A percentile compares a stretch with the other conserved stretches of the same genome.
Evolutionary conservation across 2,888 invertebrate species (phyloP).

Genomic region (Onthophagus sagittarius): DNA sequence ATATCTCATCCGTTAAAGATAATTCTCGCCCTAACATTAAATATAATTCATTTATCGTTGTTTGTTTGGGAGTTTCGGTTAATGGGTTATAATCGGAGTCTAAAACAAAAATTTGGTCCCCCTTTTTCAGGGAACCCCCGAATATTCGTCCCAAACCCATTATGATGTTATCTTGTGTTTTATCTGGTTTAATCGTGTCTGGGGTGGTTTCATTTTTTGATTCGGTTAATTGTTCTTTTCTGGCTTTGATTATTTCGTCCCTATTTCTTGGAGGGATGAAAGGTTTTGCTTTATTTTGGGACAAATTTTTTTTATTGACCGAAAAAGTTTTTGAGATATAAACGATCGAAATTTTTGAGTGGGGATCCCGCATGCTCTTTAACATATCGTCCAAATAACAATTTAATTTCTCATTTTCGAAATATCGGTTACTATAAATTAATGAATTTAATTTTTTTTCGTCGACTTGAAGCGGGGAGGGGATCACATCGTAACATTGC

Average conservation of each 20-base stretch:
- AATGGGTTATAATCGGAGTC: conserved; percentile 84
- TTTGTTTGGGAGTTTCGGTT: conserved; percentile 50
- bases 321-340: conserved; percentile 90
- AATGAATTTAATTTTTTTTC: conserved; percentile 78
- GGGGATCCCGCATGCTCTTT: conserved; percentile 35
- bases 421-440: conserved; percentile 60
- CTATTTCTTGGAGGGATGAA: conserved; percentile 72
- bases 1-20: conserved; percentile 70
- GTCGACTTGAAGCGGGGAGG: conserved; percentile 72
- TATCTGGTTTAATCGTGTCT: conserved; percentile 23
- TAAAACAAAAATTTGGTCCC: conserved; percentile 76
- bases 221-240: conserved; percentile 56
- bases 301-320: conserved; percentile 68
- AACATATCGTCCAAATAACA: conserved; percentile 60
- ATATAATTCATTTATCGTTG: conserved; percentile 71
- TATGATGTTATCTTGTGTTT: conserved; percentile 54
- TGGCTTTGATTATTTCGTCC: conserved; percentile 57
- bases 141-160: conserved; percentile 92
- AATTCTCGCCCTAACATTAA: conserved; percentile 92
- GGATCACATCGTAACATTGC: conserved; percentile 77
- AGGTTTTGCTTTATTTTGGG: conserved; percentile 74
- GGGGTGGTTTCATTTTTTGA: too few relatives aligned
- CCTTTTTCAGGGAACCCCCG: conserved; percentile 76
- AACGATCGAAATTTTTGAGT: conserved; percentile 64
- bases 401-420: conserved; percentile 64